Evolutionary conservation across 2,888 invertebrate species (phyloP).

Genomic region (Baccha elongata): DNA sequence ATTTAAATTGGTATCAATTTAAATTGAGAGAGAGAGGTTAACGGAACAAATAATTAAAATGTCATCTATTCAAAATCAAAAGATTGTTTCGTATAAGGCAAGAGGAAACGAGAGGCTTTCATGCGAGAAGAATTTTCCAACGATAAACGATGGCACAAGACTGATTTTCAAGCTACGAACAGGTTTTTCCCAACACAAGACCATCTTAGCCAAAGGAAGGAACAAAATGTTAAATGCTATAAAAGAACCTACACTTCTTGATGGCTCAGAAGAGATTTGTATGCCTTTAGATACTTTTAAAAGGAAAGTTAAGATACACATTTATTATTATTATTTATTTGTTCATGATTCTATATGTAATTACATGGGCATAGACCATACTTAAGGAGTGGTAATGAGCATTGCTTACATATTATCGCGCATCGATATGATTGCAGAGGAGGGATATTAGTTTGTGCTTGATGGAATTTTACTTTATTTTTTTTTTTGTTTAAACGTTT

Average conservation of each 20-base stretch:
- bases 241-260: no score
- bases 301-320: conserved; percentile 37
- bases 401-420: conserved; percentile 20
- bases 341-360: conserved; percentile 55
- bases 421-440: conserved; percentile 17
- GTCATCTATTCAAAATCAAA: conserved; percentile 43
- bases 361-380: conserved; percentile 31
- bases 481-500: background rate
- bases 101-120: conserved; percentile 8
- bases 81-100: background rate
- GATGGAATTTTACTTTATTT: background rate
- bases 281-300: background rate
- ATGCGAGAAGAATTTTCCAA: conserved; percentile 20
- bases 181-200: conserved; percentile 18
- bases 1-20: conserved; percentile 60
- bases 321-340: conserved; percentile 51
- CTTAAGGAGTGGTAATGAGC: conserved; percentile 62
- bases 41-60: conserved; percentile 69
- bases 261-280: background rate
- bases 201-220: background rate
- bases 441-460: background rate
- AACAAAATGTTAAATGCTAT: conserved; percentile 4
- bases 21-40: conserved; percentile 35
- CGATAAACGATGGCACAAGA: conserved; percentile 50
- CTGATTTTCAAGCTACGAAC: conserved; percentile 28